Evolutionary conservation across 2,113 vertebrate genomes (phyloP).

Genomic region (Ammodytes marinus): DNA sequence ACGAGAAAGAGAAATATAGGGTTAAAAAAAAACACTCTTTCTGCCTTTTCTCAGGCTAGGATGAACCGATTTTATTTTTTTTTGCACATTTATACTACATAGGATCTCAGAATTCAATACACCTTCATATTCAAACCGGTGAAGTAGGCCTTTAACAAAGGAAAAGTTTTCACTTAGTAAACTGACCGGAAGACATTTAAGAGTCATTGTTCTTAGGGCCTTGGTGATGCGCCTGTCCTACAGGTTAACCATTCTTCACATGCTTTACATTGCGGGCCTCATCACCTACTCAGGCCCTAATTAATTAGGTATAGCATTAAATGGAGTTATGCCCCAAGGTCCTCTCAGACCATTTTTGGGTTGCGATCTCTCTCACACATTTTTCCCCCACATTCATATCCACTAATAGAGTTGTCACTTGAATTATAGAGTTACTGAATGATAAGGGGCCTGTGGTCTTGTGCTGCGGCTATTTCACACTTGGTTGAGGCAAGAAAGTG

Average conservation of each 20-base stretch:
- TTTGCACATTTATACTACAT: no score
- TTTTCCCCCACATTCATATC: constrained; percentile 26
- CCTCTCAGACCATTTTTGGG: constrained; percentile 32
- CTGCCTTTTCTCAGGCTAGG: no score
- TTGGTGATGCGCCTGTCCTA: background rate
- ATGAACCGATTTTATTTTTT: no score
- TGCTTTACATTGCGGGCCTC: background rate
- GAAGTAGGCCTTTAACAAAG: no score
- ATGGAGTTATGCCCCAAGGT: constrained; percentile 1
- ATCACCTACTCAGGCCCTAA: background rate
- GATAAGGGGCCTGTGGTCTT: constrained; percentile 22
- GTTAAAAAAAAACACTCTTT: no score
- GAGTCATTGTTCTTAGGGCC: background rate
- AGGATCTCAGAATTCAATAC: no score
- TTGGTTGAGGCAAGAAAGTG: constrained; percentile 26
- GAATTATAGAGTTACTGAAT: constrained; percentile 22
- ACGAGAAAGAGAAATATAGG: no score
- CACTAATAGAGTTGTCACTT: constrained; percentile 51
- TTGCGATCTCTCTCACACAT: background rate
- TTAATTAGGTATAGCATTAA: constrained; percentile 11
- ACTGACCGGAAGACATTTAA: background rate
- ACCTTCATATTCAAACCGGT: no score
- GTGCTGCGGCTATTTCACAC: constrained; percentile 25
- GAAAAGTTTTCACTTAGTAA: background rate
- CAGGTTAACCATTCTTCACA: background rate